These are phyloP conservation scores for Eclectus roratus DNA, from an alignment of 2,113 vertebrate genomes.

Conservation along the genomic window DNA sequence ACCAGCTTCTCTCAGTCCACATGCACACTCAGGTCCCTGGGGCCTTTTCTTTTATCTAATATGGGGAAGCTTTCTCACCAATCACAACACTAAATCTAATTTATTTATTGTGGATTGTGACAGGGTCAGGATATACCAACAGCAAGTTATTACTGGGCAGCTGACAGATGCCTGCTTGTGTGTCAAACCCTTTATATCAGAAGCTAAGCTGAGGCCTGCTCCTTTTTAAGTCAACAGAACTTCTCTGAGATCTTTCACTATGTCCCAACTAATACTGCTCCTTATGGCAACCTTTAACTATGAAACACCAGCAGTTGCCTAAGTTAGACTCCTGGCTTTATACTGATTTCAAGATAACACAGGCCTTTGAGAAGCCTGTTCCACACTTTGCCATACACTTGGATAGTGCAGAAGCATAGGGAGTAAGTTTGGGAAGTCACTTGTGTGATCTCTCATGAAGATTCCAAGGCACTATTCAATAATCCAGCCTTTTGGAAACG, in stretches of 20 bases:
- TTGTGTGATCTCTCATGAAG: background rate
- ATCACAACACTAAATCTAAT: background rate
- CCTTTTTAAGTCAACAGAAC: background rate
- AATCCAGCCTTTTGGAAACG: background rate
- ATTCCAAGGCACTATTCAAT: background rate
- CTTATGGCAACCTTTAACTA: background rate
- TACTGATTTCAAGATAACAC: background rate
- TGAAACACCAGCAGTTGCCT: background rate
- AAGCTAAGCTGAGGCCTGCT: background rate
- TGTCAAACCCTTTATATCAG: background rate
- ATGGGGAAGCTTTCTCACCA: background rate
- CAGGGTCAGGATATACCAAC: background rate
- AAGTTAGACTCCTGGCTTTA: background rate
- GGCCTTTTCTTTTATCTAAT: background rate
- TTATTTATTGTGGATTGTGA: background rate
- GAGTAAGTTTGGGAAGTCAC: background rate
- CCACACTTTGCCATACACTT: background rate
- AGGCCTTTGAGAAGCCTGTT: background rate
- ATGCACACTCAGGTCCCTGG: background rate
- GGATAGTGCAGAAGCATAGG: background rate
- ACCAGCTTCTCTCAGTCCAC: background rate
- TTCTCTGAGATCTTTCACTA: background rate
- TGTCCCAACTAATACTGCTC: background rate
- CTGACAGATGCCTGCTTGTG: background rate
- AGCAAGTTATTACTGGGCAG: background rate